Percentiles rank a stretch among this genome's conserved stretches.
Conservation (phyloP, 2,888 invertebrate genomes). For the Matsumyia berberina region DNA sequence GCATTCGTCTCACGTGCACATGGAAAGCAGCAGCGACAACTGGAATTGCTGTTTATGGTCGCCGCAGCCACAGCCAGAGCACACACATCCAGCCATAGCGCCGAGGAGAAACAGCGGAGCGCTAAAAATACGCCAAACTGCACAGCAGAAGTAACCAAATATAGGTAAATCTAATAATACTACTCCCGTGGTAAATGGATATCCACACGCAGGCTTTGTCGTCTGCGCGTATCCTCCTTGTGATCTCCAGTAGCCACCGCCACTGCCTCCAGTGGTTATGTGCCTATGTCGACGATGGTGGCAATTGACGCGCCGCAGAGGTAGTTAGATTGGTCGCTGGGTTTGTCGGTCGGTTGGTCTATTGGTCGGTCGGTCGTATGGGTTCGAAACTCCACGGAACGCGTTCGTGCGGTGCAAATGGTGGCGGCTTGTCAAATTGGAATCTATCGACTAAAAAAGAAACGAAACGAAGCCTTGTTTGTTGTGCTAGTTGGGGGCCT, state of each 20-base stretch:
- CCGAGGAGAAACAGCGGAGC: slow-evolving; percentile 39
- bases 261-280: slow-evolving; percentile 20
- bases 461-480: slow-evolving; percentile 5
- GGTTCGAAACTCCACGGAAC: slow-evolving; percentile 18
- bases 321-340: slow-evolving; percentile 65
- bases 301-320: slow-evolving; percentile 63
- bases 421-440: slow-evolving; percentile 67
- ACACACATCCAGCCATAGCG: background rate
- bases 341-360: slow-evolving; percentile 61
- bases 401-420: slow-evolving; percentile 49
- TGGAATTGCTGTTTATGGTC: slow-evolving; percentile 63
- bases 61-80: slow-evolving; percentile 19
- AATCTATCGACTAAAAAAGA: slow-evolving; percentile 58
- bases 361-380: background rate
- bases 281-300: slow-evolving; percentile 56
- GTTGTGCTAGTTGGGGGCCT: slow-evolving; percentile 24
- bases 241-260: slow-evolving; percentile 37
- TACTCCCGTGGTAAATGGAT: slow-evolving; percentile 60
- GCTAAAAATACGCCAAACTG: slow-evolving; percentile 60
- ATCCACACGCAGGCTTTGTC: slow-evolving; percentile 53
- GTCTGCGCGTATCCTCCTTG: slow-evolving; percentile 67
- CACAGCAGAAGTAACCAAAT: slow-evolving; percentile 64
- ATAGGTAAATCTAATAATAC: slow-evolving; percentile 75
- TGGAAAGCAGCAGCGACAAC: slow-evolving; percentile 52
- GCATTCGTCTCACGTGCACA: slow-evolving; percentile 64